These are phyloP conservation scores for Rhaphigaster nebulosa DNA, from an alignment of 2,888 invertebrate species.

Conservation along the genomic window DNA sequence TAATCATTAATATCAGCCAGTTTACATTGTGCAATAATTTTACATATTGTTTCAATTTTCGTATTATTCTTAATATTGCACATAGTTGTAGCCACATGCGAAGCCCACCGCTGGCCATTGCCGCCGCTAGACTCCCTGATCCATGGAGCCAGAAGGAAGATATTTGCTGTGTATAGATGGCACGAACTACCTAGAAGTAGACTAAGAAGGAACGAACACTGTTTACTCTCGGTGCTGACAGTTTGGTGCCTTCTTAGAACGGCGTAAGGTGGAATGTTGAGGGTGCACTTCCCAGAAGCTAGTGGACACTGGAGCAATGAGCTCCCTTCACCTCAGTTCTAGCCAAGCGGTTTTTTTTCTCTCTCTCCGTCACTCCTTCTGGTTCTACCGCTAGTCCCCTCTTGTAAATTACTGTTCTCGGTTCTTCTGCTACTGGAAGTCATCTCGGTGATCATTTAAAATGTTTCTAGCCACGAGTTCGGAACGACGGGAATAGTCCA, in stretches of 20 bases:
- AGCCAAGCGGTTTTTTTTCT: background rate
- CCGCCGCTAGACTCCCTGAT: background rate
- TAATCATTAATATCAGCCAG: too few species aligned
- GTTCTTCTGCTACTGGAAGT: background rate
- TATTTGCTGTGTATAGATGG: background rate
- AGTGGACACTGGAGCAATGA: conserved; percentile 28
- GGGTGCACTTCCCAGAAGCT: conserved; percentile 23
- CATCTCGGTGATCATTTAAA: background rate
- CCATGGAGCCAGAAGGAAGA: background rate
- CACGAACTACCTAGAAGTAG: conserved; percentile 9
- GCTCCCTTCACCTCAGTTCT: background rate
- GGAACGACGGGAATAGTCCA: background rate
- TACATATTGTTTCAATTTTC: too few species aligned
- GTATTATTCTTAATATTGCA: too few species aligned
- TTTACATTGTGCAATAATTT: too few species aligned
- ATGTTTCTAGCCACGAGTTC: background rate
- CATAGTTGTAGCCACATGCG: too few species aligned
- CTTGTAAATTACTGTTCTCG: conserved; percentile 25
- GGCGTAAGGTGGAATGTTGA: conserved; percentile 28
- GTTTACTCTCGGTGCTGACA: background rate
- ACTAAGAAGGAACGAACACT: background rate
- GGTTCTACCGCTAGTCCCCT: conserved; percentile 3
- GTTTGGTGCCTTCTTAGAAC: conserved; percentile 41
- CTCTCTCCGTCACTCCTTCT: background rate
- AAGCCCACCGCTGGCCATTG: background rate